phyloP scores from a whole-genome alignment of 2,797 vertebrate genomes.

The Menidia menidia region DNA sequence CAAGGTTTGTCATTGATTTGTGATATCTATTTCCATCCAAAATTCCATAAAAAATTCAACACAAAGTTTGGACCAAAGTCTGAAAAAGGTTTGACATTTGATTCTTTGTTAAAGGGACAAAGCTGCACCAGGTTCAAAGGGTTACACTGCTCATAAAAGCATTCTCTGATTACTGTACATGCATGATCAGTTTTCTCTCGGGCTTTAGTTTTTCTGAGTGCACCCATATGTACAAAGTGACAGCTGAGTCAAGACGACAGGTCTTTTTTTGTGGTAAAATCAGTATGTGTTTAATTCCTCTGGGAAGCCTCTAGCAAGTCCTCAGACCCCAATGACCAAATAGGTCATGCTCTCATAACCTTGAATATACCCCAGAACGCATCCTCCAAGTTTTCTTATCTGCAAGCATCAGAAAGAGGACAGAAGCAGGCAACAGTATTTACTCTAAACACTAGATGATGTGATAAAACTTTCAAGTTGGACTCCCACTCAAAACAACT shows the following conservation, averaged over 20 bases:
- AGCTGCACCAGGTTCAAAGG: neutral
- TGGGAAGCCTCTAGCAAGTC: neutral
- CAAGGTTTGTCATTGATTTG: neutral
- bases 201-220: conserved; percentile 15
- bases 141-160: conserved; percentile 4
- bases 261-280: neutral
- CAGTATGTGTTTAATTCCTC: neutral
- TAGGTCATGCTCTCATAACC: neutral
- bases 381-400: neutral
- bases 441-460: neutral
- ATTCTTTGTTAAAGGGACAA: conserved; percentile 3
- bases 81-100: neutral
- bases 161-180: neutral
- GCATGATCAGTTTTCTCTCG: neutral
- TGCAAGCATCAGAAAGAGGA: neutral
- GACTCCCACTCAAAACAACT: too few relatives aligned
- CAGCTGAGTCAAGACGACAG: neutral
- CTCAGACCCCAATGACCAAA: neutral
- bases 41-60: neutral
- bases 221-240: conserved; percentile 7
- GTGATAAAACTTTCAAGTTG: too few relatives aligned
- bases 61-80: neutral
- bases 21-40: neutral
- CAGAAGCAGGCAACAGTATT: neutral
- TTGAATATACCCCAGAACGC: neutral